Conservation (phyloP, 2,797 vertebrate genomes). For the Xyrichtys novacula region DNA sequence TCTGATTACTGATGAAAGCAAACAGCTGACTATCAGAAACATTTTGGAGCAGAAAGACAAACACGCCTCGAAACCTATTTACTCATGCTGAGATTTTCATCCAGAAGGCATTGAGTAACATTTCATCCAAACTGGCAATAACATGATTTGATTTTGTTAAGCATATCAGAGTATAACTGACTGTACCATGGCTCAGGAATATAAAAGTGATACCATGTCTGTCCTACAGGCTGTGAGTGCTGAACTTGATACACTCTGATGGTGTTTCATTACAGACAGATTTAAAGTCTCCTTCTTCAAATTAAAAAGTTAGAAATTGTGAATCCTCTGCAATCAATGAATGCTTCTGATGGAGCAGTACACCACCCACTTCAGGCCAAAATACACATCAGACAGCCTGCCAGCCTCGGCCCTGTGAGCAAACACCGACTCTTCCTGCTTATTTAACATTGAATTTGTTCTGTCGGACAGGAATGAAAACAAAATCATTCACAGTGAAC, state of each 20-base stretch:
- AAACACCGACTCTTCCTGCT: conserved; percentile 78
- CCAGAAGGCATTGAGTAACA: conserved; percentile 52
- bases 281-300: conserved; percentile 63
- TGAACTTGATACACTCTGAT: conserved; percentile 47
- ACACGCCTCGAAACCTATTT: conserved; percentile 61
- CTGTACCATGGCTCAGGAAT: conserved; percentile 35
- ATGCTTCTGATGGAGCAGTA: conserved; percentile 63
- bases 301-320: conserved; percentile 78
- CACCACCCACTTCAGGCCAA: background rate
- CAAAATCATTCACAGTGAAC: conserved; percentile 86
- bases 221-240: conserved; percentile 47
- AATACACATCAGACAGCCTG: conserved; percentile 64
- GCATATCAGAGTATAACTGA: conserved; percentile 43
- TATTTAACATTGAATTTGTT: conserved; percentile 87
- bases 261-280: conserved; percentile 59
- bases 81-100: conserved; percentile 68
- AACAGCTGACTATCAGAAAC: conserved; percentile 67
- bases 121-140: conserved; percentile 65
- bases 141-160: conserved; percentile 58
- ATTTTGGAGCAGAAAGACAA: conserved; percentile 50
- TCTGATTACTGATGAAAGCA: conserved; percentile 74
- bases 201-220: conserved; percentile 47
- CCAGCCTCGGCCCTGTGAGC: conserved; percentile 67
- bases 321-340: conserved; percentile 77
- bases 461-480: conserved; percentile 84